phyloP scores from a whole-genome alignment of 2,113 vertebrate genomes.

The Syrrhaptes paradoxus region DNA sequence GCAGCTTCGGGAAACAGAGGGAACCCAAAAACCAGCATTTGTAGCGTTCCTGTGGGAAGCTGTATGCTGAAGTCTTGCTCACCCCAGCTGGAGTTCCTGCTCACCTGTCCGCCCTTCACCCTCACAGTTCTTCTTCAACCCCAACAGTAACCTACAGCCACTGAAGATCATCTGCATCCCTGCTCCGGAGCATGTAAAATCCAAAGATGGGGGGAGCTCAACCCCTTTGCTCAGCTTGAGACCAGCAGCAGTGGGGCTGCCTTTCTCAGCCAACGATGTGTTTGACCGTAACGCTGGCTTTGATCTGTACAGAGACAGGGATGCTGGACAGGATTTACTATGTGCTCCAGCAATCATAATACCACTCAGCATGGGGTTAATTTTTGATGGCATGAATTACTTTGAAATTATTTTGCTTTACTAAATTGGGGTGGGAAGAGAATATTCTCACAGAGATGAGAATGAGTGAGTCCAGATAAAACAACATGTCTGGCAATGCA shows the following conservation, averaged over 20 bases:
- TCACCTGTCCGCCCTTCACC: not conserved
- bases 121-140: not conserved
- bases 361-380: slow-evolving; percentile 42
- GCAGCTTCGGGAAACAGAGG: not conserved
- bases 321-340: slow-evolving; percentile 8
- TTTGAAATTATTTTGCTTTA: slow-evolving; percentile 43
- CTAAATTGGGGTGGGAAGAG: not conserved
- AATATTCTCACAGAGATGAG: slow-evolving; percentile 8
- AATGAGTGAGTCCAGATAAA: slow-evolving; percentile 8
- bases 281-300: not conserved
- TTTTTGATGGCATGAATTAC: slow-evolving; percentile 14
- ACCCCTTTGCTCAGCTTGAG: not conserved
- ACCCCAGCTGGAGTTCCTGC: not conserved
- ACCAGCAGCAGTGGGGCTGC: not conserved
- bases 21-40: not conserved
- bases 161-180: not conserved
- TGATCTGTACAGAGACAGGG: not conserved
- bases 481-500: not conserved
- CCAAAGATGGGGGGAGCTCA: not conserved
- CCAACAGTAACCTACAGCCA: not conserved
- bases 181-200: not conserved
- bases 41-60: not conserved
- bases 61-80: not conserved
- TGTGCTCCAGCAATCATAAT: slow-evolving; percentile 43
- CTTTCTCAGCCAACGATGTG: not conserved